Conservation (phyloP, 2,113 vertebrate species). For the Spilogale gracilis region DNA sequence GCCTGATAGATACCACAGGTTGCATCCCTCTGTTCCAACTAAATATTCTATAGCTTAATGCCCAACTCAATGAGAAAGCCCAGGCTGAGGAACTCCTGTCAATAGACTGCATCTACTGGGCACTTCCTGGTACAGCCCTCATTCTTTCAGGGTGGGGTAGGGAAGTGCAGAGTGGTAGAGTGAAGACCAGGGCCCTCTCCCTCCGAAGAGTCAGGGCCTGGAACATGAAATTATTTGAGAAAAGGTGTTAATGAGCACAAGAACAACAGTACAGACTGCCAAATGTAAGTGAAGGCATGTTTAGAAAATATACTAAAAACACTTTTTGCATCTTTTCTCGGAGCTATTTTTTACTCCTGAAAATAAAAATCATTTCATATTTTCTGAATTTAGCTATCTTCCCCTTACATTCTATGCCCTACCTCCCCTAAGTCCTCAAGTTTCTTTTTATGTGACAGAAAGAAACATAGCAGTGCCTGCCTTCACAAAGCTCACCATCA, state of each 20-base stretch:
- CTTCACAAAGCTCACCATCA: background rate
- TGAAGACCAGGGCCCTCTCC: background rate
- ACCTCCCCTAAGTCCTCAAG: background rate
- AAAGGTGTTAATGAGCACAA: background rate
- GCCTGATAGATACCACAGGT: background rate
- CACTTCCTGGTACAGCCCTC: background rate
- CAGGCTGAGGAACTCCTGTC: background rate
- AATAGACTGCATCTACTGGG: background rate
- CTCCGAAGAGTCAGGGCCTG: background rate
- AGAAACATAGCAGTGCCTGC: rapidly evolving
- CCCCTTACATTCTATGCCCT: background rate
- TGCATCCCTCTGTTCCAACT: background rate
- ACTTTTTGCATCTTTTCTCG: background rate
- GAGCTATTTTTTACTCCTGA: constrained; percentile 8
- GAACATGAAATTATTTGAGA: background rate
- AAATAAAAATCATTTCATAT: background rate
- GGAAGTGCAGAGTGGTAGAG: background rate
- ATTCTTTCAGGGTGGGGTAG: rapidly evolving
- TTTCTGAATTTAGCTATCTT: background rate
- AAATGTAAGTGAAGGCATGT: constrained; percentile 12
- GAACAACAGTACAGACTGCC: background rate
- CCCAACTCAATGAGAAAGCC: background rate
- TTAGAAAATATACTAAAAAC: background rate
- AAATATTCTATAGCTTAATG: background rate
- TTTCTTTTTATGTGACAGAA: background rate